Base-by-base conservation (phyloP, 2,113 vertebrate genomes). In the Chaenogobius annularis region DNA sequence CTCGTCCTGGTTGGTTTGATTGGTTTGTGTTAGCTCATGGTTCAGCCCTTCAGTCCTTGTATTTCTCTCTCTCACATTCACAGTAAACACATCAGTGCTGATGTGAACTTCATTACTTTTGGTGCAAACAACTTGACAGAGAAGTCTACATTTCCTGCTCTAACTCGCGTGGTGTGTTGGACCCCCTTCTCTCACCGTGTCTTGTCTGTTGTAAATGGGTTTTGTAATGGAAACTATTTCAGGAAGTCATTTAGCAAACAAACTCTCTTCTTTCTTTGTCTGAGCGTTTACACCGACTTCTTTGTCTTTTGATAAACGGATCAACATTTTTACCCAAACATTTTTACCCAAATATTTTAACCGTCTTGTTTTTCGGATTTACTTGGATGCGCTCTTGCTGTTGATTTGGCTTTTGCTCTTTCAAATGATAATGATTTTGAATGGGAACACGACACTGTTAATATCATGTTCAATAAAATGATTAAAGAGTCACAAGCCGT, bases 221-320 rank as follows among this genome's bases (percentile, higher is more conserved):
- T 63, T 63, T 37, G 61, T 63, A 63, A 63, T 63, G 61, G 61
- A 63, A 63, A 63, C 17, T 63, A n/a, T 40, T 37, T 63, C 31
- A 40, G 35, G 61, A 63, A 63, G 35, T 40, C 19, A 0, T 40
- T 43, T 43, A 10, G 40, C 61, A 63, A 61, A 63, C 35, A 40
- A 62, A 63, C 61, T 5, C 13, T 63, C 17, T n/a, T 43, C 35
- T 63, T 63, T 63, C 61, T n/a, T 43, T 31, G 26, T 31, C 26
- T 4, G 26, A 31, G 26, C 1, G 26, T 31, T 31, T 31, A 31
- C 26, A 31, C 26, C 26, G 26, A 31, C 26, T 31, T 31, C 26
- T 31, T 31, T 63, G 35, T 43, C 31, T 63, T 54, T 54, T 43
- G 10, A n/a, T 35, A 63, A 63, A 63, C 10, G 35, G 15, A 43